Conservation (phyloP, 92 coral and sea anemone genomes). For the Epizoanthus ramosus region DNA sequence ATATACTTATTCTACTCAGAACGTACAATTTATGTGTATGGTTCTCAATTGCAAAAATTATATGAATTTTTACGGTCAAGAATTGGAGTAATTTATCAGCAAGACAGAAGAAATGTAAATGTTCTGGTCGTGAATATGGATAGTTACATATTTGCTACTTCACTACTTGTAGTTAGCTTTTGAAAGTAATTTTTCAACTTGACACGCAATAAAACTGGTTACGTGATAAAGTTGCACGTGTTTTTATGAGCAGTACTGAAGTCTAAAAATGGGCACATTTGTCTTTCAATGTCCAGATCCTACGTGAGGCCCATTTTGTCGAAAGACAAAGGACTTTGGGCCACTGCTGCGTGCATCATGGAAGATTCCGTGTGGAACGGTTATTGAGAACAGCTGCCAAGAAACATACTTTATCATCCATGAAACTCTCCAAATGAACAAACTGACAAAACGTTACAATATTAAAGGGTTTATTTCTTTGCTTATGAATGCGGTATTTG, state of each 20-base stretch:
- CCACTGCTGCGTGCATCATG: not conserved
- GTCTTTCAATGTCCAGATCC: not conserved
- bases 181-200: conserved; percentile 25
- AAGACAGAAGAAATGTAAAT: too few species aligned
- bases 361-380: not conserved
- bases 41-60: too few species aligned
- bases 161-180: not conserved
- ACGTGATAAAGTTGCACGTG: conserved; percentile 14
- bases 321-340: not conserved
- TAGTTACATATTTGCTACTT: not conserved
- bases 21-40: not conserved
- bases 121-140: too few species aligned
- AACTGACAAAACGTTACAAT: too few species aligned
- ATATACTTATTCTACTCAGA: not conserved
- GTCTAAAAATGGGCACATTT: too few species aligned
- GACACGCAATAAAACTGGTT: conserved; percentile 6
- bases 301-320: not conserved
- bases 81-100: too few species aligned
- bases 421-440: too few species aligned
- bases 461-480: too few species aligned
- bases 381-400: conserved; percentile 32
- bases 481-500: too few species aligned
- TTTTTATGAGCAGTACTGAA: not conserved
- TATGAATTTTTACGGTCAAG: too few species aligned
- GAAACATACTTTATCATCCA: not conserved